Evolutionary conservation across 2,888 invertebrate species (phyloP).

Genomic region (Macrostomum cliftonense): DNA sequence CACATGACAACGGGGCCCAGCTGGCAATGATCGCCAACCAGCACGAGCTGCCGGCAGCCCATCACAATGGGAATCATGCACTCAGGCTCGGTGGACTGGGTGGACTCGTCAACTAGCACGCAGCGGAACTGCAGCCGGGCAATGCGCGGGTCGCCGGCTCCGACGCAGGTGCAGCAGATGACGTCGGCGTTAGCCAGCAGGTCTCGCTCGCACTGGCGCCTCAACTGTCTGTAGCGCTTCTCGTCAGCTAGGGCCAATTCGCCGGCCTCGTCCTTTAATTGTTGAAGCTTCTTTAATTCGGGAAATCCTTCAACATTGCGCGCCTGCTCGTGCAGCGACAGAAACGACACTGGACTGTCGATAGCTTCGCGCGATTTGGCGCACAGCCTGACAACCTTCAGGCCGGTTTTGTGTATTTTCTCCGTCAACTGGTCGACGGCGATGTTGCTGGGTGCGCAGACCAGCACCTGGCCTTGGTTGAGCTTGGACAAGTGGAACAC

Average conservation of each 20-base stretch:
- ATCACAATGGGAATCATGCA: slow-evolving; percentile 97
- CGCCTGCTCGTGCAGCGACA: slow-evolving; percentile 90
- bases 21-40: slow-evolving; percentile 68
- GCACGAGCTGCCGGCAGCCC: slow-evolving; percentile 61
- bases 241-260: slow-evolving; percentile 88
- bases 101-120: slow-evolving; percentile 85
- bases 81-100: slow-evolving; percentile 81
- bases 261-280: slow-evolving; percentile 90
- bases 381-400: slow-evolving; percentile 77
- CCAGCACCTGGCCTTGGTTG: slow-evolving; percentile 62
- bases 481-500: slow-evolving; percentile 91
- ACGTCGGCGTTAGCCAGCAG: slow-evolving; percentile 65
- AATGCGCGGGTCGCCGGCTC: slow-evolving; percentile 86
- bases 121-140: slow-evolving; percentile 79
- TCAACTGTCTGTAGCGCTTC: slow-evolving; percentile 51
- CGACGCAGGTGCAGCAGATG: slow-evolving; percentile 94
- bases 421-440: slow-evolving; percentile 97
- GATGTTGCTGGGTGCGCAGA: slow-evolving; percentile 95
- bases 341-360: slow-evolving; percentile 84
- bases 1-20: slow-evolving; percentile 97
- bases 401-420: slow-evolving; percentile 86
- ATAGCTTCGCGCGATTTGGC: slow-evolving; percentile 94
- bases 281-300: slow-evolving; percentile 79
- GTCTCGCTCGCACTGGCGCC: slow-evolving; percentile 6
- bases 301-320: slow-evolving; percentile 68